These are phyloP conservation scores for Paracyprichromis sp. DNA, from an alignment of 2,113 vertebrate genomes.

Conservation along the genomic window DNA sequence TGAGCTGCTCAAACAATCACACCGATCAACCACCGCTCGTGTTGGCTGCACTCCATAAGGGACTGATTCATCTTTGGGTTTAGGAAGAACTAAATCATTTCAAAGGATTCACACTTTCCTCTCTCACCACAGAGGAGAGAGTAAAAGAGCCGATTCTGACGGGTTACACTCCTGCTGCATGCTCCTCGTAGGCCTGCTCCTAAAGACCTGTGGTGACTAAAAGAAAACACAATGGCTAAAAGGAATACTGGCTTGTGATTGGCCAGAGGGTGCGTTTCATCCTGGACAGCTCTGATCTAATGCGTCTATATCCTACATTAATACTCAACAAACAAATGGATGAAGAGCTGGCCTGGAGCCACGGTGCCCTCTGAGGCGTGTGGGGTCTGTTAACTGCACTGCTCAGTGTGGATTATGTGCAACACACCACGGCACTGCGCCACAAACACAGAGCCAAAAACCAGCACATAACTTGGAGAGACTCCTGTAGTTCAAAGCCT, in stretches of 20 bases:
- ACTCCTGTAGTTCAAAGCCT: background rate
- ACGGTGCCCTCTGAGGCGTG: background rate
- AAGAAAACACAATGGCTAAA: fast-evolving
- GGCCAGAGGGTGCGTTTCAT: background rate
- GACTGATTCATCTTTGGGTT: background rate
- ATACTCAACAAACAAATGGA: background rate
- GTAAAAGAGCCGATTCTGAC: background rate
- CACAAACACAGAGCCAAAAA: background rate
- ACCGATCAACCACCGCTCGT: background rate
- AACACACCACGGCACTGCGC: background rate
- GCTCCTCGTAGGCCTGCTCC: background rate
- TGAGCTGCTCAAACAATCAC: background rate
- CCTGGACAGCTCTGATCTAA: background rate
- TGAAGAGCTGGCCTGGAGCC: background rate
- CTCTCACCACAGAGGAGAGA: background rate
- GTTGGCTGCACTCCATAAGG: background rate
- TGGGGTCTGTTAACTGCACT: background rate
- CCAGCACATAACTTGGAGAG: background rate
- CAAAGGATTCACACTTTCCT: background rate
- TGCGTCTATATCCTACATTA: background rate
- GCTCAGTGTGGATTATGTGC: background rate
- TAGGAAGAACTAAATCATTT: background rate
- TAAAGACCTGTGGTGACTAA: background rate
- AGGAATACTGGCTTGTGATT: background rate
- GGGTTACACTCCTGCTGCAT: background rate